phyloP scores from a whole-genome alignment of 2,888 invertebrate species.

The Lasius fuliginosus region DNA sequence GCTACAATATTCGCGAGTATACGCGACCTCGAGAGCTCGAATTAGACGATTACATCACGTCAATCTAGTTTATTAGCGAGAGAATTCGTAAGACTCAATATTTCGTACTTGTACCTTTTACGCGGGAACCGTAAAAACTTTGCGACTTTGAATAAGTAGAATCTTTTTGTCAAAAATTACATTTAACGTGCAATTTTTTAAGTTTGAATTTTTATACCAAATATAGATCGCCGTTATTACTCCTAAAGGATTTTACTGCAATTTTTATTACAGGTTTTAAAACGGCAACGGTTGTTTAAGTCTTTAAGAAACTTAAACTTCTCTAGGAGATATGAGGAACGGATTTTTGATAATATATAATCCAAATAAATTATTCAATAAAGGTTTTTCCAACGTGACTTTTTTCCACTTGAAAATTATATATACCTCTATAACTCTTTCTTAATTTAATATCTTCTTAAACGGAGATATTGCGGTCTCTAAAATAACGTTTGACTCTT shows the following conservation, averaged over 20 bases:
- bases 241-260: background rate
- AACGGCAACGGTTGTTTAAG: background rate
- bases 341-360: slow-evolving; percentile 15
- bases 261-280: background rate
- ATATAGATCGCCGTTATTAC: background rate
- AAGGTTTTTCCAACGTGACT: slow-evolving; percentile 2
- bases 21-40: background rate
- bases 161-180: background rate
- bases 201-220: background rate
- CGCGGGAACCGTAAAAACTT: background rate
- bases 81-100: background rate
- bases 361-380: slow-evolving; percentile 16
- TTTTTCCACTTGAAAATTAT: background rate
- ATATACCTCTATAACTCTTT: background rate
- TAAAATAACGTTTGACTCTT: background rate
- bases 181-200: background rate
- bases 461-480: background rate
- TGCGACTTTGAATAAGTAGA: background rate
- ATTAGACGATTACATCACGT: background rate
- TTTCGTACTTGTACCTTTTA: background rate
- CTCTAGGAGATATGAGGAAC: background rate
- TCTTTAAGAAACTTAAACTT: background rate
- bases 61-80: slow-evolving; percentile 5
- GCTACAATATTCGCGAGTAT: background rate
- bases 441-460: background rate